Evolutionary conservation across 1,140 invertebrate genomes (phyloP).

Genomic region (Musca domestica): DNA sequence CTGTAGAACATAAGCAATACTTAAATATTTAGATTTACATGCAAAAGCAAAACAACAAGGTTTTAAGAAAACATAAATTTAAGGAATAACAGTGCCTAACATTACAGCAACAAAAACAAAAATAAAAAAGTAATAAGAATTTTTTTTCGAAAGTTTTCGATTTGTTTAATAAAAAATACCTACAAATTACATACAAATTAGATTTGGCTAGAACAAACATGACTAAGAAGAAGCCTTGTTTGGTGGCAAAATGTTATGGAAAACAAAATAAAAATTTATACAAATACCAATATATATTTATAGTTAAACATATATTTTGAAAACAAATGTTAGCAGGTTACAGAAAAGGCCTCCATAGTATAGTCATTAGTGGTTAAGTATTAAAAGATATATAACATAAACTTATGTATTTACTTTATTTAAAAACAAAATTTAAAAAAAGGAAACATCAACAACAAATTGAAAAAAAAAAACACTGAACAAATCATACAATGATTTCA

Average conservation of each 20-base stretch:
- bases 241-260: not conserved
- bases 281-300: not conserved
- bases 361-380: slow-evolving; percentile 13
- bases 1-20: slow-evolving; percentile 20
- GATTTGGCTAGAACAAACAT: slow-evolving; percentile 11
- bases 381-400: not conserved
- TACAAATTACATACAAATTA: not conserved
- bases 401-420: not conserved
- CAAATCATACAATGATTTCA: not conserved
- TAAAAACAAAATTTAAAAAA: not conserved
- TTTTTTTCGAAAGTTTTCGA: not conserved
- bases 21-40: slow-evolving; percentile 12
- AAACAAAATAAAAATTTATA: not conserved
- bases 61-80: slow-evolving; percentile 25
- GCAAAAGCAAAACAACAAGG: slow-evolving; percentile 17
- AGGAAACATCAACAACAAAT: not conserved
- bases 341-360: slow-evolving; percentile 15
- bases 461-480: not conserved
- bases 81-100: slow-evolving; percentile 29
- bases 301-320: not conserved
- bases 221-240: not conserved
- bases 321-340: slow-evolving; percentile 19
- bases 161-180: not conserved
- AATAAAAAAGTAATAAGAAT: not conserved
- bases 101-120: slow-evolving; percentile 19